Evolutionary conservation across 1,140 invertebrate species (phyloP).

Genomic region (Gryon sp.): DNA sequence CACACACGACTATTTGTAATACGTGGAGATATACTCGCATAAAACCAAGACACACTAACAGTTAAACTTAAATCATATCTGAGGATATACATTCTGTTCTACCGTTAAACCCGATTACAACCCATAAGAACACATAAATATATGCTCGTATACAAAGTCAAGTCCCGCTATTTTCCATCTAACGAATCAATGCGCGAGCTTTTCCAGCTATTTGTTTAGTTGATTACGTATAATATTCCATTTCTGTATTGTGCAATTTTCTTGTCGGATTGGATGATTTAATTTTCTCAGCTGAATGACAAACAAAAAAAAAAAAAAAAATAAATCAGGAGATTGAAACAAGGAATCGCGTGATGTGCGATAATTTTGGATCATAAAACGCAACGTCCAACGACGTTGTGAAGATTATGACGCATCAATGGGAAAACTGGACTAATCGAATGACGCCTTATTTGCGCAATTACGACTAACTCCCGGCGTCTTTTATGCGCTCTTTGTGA

Average conservation of each 20-base stretch:
- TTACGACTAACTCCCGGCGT: conserved; percentile 17
- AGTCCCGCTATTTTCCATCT: conserved; percentile 26
- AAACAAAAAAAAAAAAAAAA: conserved; percentile 5
- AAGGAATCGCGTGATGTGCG: conserved; percentile 1
- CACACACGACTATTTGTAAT: conserved; percentile 4
- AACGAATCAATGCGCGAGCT: conserved; percentile 1
- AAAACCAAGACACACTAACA: not conserved
- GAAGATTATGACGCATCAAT: conserved; percentile 37
- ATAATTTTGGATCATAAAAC: conserved; percentile 16
- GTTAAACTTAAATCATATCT: conserved; percentile 31
- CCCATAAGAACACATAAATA: conserved; percentile 35
- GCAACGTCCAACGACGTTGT: no score
- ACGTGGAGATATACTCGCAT: conserved; percentile 13
- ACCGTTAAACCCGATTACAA: conserved; percentile 36
- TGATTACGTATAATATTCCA: no score
- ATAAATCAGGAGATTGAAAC: not conserved
- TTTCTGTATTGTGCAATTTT: no score
- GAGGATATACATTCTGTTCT: conserved; percentile 15
- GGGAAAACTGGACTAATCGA: conserved; percentile 50
- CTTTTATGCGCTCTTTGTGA: conserved; percentile 25
- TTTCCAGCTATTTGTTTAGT: conserved; percentile 28
- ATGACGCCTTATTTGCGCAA: conserved; percentile 37
- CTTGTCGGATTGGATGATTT: no score
- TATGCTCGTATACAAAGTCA: conserved; percentile 6
- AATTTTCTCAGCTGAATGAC: not conserved